Conservation (phyloP, 2,797 vertebrate genomes). For the Arctocebus calabarensis region DNA sequence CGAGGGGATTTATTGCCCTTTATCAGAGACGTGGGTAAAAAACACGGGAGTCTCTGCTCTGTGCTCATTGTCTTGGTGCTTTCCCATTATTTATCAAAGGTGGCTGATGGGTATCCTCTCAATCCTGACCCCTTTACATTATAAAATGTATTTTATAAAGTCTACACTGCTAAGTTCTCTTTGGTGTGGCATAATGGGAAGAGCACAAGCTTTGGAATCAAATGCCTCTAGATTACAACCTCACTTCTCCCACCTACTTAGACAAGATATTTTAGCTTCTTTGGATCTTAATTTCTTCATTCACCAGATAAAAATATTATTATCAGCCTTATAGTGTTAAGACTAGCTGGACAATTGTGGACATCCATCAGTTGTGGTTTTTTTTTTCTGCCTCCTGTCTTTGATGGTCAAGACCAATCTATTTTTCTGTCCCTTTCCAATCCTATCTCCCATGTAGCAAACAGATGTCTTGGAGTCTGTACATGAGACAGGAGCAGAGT, state of each 20-base stretch:
- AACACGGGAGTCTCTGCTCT: not conserved
- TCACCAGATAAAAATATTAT: not conserved
- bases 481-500: not conserved
- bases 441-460: not conserved
- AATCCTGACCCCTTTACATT: not conserved
- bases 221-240: not conserved
- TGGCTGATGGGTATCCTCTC: not conserved
- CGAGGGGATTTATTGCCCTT: not conserved
- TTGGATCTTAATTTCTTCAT: not conserved
- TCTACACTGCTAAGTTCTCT: not conserved
- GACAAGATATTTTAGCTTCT: not conserved
- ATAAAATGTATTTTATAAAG: not conserved
- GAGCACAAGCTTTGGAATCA: not conserved
- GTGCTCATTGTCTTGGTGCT: not conserved
- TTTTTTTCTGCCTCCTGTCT: not conserved
- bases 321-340: not conserved
- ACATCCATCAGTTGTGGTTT: not conserved
- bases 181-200: not conserved
- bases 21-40: not conserved
- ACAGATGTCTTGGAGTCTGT: not conserved
- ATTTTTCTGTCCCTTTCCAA: not conserved
- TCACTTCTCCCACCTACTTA: not conserved
- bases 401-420: not conserved
- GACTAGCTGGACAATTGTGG: not conserved
- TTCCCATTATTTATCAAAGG: not conserved